These are phyloP conservation scores for Alfaro cultratus DNA, from an alignment of 2,797 vertebrate genomes.

Conservation along the genomic window DNA sequence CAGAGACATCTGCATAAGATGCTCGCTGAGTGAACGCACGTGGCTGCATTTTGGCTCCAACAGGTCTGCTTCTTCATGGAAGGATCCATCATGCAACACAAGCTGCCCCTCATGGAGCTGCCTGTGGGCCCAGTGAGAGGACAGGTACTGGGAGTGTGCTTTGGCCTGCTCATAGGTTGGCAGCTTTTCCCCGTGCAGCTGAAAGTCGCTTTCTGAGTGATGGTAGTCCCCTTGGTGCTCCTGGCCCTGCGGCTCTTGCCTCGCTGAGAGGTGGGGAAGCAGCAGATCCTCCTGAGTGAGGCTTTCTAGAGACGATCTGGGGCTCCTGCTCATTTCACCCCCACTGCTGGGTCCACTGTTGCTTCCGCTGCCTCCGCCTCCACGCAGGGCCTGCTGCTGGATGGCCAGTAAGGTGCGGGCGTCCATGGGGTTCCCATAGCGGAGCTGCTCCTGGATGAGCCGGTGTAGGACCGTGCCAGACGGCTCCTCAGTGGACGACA, in stretches of 20 bases:
- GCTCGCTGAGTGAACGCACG: slow-evolving; percentile 91
- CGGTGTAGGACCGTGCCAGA: slow-evolving; percentile 96
- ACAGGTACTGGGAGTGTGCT: slow-evolving; percentile 89
- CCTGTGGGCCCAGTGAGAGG: slow-evolving; percentile 80
- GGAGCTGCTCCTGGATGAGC: slow-evolving; percentile 98
- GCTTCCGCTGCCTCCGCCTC: slow-evolving; percentile 78
- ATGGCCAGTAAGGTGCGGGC: slow-evolving; percentile 95
- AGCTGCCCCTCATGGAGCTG: slow-evolving; percentile 61
- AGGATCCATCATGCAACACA: slow-evolving; percentile 59
- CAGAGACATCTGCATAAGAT: slow-evolving; percentile 90
- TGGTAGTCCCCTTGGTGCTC: slow-evolving; percentile 92
- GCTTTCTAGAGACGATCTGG: slow-evolving; percentile 90
- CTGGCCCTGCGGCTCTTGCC: slow-evolving; percentile 98
- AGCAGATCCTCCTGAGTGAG: slow-evolving; percentile 88
- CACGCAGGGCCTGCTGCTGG: slow-evolving; percentile 87
- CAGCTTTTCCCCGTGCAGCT: slow-evolving; percentile 90
- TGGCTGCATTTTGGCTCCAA: slow-evolving; percentile 89
- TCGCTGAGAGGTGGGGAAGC: slow-evolving; percentile 90
- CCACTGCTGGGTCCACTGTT: slow-evolving; percentile 85
- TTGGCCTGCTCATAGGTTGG: slow-evolving; percentile 97
- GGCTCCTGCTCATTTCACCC: slow-evolving; percentile 79
- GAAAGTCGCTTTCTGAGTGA: slow-evolving; percentile 88
- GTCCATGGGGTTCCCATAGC: slow-evolving; percentile 96
- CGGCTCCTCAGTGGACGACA: slow-evolving; percentile 95
- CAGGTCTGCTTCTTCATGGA: slow-evolving; percentile 83